Evolutionary conservation across 2,888 invertebrate genomes (phyloP).

Genomic region (Sesamia inferens): DNA sequence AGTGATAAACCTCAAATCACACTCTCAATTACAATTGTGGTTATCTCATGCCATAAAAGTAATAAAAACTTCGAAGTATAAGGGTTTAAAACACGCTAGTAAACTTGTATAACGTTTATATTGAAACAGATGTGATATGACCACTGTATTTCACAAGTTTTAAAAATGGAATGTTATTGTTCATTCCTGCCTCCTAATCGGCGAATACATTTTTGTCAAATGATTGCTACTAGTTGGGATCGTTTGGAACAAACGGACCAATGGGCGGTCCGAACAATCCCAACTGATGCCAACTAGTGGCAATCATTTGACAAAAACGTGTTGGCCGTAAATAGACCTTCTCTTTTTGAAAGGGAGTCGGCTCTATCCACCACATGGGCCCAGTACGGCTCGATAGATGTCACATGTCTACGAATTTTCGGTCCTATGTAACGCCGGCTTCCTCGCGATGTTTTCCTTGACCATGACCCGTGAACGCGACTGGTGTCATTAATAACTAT

Average conservation of each 20-base stretch:
- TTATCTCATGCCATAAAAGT: slow-evolving; percentile 33
- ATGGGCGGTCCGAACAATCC: no score
- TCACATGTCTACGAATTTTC: neutral
- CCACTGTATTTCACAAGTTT: slow-evolving; percentile 8
- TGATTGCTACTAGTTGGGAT: no score
- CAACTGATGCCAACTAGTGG: no score
- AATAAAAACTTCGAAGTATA: slow-evolving; percentile 17
- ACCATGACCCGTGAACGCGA: neutral
- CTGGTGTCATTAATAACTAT: slow-evolving; percentile 51
- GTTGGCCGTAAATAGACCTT: no score
- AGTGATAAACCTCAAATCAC: slow-evolving; percentile 64
- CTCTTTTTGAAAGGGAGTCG: neutral
- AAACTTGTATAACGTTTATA: slow-evolving; percentile 8
- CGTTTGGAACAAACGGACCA: no score
- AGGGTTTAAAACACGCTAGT: neutral
- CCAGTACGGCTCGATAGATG: neutral
- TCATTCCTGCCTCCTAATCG: no score
- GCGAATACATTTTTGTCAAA: no score
- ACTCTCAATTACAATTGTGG: slow-evolving; percentile 61
- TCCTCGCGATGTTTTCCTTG: neutral
- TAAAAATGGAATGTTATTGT: slow-evolving; percentile 18
- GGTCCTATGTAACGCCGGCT: neutral
- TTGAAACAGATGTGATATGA: slow-evolving; percentile 18
- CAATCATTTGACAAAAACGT: no score
- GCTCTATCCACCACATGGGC: neutral